Evolutionary conservation across 2,888 invertebrate genomes (phyloP), one percentile per base, ranked within the genome.

Genomic region (Plebejus anna): DNA sequence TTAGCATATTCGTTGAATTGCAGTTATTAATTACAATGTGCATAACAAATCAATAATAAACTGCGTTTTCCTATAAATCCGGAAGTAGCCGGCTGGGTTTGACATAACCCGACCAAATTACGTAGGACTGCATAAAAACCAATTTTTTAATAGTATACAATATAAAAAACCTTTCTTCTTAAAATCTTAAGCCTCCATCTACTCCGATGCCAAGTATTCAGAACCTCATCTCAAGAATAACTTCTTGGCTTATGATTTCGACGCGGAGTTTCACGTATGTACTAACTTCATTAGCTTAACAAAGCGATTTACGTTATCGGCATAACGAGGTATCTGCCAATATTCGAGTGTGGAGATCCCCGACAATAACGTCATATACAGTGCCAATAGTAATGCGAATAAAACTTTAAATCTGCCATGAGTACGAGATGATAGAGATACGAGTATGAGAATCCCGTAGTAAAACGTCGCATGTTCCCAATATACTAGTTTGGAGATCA

Each of bases 341-440:
- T 61, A 79, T 72, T 13, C 47, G 22, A 28, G 51, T 72, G 59
- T 36, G 77, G 75, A 32, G 75, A 76, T 76, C 77, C 70, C 78
- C 77, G 79, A 78, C 4, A 16, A 70, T 36, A 16, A 11, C 70
- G 70, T 32, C 13, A 13, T 32, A 32, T 32, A 22, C 22, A 22
- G 78, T 78, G 76, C 78, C 78, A 78, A 78, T 59, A 77, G 76
- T 28, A 77, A 76, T 78, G 42, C 42, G 9, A 9, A 51, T 51
- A 13, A 51, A 51, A 51, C 13, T 51, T 51, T 13, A 75, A 77
- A 78, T 78, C 66, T 75, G 77, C 77, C 79, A 79, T 22, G 22
- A 22, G 22, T 22, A 22, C 22, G 22, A 22, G 22, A 22, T 22
- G 22, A 22, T 22, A 22, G 22, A 79, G 59, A 78, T 71, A 22